Conservation (phyloP, 2,113 vertebrate genomes). For the Ochotona curzoniae region DNA sequence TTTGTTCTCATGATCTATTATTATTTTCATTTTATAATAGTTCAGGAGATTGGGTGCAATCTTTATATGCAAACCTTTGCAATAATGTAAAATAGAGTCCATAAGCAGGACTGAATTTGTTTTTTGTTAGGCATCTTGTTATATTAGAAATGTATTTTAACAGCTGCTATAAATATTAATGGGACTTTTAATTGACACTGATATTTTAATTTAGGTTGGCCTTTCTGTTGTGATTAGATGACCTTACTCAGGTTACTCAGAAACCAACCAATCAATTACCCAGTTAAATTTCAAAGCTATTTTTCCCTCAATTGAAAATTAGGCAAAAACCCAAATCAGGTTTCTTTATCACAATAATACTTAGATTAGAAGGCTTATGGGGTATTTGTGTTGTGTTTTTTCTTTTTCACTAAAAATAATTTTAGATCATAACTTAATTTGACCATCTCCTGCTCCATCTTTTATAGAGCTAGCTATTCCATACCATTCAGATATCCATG, state of each 20-base stretch:
- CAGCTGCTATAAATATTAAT: background rate
- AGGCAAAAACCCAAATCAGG: background rate
- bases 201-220: constrained; percentile 27
- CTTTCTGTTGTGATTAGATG: constrained; percentile 27
- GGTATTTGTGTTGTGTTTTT: background rate
- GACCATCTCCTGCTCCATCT: background rate
- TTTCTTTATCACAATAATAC: background rate
- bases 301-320: background rate
- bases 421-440: background rate
- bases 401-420: background rate
- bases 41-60: background rate
- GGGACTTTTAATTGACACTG: background rate
- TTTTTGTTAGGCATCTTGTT: background rate
- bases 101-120: background rate
- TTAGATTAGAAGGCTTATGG: background rate
- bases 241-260: background rate
- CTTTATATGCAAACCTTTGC: background rate
- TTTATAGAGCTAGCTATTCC: background rate
- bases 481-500: background rate
- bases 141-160: background rate
- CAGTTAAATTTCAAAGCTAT: background rate
- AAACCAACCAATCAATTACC: background rate
- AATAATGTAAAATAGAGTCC: constrained; percentile 25
- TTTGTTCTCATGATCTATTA: background rate
- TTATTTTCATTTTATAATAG: background rate